Percentiles rank a stretch among this genome's conserved stretches.
phyloP scores from a whole-genome alignment of 1,140 invertebrate genomes.

The Oscheius sp. region DNA sequence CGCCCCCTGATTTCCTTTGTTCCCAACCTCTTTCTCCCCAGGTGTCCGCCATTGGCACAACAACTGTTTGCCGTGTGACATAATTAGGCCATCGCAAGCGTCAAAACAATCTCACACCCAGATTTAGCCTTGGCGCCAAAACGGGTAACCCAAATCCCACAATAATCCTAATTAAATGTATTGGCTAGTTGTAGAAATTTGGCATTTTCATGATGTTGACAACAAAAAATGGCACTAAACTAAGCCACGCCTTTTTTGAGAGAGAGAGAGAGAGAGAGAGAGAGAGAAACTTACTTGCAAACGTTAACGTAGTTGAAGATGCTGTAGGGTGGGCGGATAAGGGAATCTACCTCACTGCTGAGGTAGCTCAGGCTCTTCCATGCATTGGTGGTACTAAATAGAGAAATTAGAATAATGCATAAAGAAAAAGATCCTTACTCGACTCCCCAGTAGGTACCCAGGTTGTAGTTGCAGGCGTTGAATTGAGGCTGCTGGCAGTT shows the following conservation, averaged over 20 bases:
- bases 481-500: conserved; percentile 14
- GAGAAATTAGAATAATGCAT: neutral
- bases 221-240: too few relatives aligned
- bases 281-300: conserved; percentile 10
- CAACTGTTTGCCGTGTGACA: neutral
- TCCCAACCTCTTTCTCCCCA: too few relatives aligned
- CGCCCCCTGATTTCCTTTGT: too few relatives aligned
- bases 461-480: neutral
- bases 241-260: neutral
- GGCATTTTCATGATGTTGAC: too few relatives aligned
- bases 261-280: neutral
- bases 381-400: conserved; percentile 7
- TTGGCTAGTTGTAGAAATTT: too few relatives aligned
- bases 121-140: too few relatives aligned
- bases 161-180: too few relatives aligned
- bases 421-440: conserved; percentile 8
- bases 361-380: conserved; percentile 16
- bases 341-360: conserved; percentile 2
- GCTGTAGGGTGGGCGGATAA: conserved; percentile 7
- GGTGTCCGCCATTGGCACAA: too few relatives aligned
- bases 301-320: conserved; percentile 9
- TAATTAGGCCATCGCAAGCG: neutral
- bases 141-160: too few relatives aligned
- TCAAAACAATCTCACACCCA: too few relatives aligned
- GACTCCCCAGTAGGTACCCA: conserved; percentile 4